Percentiles rank a stretch among this genome's conserved stretches.
Conservation (phyloP, 1,140 invertebrate species). For the Dinothrombium tinctorium region DNA sequence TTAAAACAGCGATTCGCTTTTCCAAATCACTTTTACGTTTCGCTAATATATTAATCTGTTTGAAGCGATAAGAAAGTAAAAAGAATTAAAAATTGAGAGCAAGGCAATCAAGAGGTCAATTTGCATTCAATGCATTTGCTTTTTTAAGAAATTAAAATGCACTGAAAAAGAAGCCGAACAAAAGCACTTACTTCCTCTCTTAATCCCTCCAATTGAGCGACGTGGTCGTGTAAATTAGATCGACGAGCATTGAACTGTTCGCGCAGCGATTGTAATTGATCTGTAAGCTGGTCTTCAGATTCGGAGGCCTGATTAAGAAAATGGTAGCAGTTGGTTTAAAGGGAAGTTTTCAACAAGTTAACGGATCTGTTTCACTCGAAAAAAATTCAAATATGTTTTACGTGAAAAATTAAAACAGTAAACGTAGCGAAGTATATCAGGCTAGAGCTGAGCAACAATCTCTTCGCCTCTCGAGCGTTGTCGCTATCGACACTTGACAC, state of each 20-base stretch:
- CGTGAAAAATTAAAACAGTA: too few relatives aligned
- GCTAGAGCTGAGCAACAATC: too few relatives aligned
- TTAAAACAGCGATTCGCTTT: conserved; percentile 33
- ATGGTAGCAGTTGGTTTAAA: too few relatives aligned
- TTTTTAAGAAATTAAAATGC: neutral
- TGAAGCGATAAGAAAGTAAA: conserved; percentile 5
- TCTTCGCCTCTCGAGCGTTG: too few relatives aligned
- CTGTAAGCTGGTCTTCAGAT: conserved; percentile 48
- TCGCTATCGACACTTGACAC: too few relatives aligned
- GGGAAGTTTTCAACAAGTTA: too few relatives aligned
- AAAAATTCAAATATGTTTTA: too few relatives aligned
- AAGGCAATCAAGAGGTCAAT: neutral
- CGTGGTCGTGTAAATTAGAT: conserved; percentile 53
- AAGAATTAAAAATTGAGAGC: neutral
- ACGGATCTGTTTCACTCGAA: too few relatives aligned
- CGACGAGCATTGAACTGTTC: conserved; percentile 54
- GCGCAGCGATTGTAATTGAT: conserved; percentile 49
- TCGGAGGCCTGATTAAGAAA: conserved; percentile 29
- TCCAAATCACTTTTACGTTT: conserved; percentile 65
- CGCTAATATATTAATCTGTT: conserved; percentile 45
- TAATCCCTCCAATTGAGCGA: conserved; percentile 60
- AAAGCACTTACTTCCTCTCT: conserved; percentile 42
- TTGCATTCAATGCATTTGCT: conserved; percentile 1
- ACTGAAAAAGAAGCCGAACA: neutral
- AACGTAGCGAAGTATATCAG: too few relatives aligned